A percentile compares a stretch with the other conserved stretches of the same genome.
These are phyloP conservation scores for Actenoides lindsayi DNA, from an alignment of 2,113 vertebrate genomes.

Conservation along the genomic window DNA sequence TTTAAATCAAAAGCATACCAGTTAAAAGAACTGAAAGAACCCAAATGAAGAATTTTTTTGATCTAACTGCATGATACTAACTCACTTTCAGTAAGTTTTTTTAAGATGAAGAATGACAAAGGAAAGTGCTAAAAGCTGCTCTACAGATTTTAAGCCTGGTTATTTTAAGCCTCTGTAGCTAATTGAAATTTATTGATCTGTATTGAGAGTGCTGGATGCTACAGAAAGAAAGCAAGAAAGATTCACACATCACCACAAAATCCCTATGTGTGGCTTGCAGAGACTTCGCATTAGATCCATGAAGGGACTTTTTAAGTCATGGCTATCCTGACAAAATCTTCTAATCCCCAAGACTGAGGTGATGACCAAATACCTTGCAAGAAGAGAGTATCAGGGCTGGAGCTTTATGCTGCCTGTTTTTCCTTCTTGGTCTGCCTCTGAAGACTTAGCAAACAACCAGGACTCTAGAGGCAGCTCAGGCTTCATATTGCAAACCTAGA, in stretches of 20 bases:
- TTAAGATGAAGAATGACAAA: background rate
- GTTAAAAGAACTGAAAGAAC: background rate
- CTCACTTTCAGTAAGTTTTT: background rate
- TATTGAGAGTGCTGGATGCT: background rate
- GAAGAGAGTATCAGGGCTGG: background rate
- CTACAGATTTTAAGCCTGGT: background rate
- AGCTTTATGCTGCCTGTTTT: background rate
- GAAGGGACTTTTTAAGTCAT: background rate
- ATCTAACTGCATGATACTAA: background rate
- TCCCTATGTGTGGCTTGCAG: background rate
- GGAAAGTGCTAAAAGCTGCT: background rate
- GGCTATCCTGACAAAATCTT: background rate
- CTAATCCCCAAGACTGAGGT: background rate
- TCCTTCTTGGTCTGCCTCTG: background rate
- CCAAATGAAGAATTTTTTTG: background rate
- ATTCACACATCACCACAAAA: background rate
- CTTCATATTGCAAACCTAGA: background rate
- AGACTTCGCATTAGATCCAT: background rate
- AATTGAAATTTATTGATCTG: slow-evolving; percentile 45
- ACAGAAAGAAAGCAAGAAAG: background rate
- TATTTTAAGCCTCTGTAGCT: slow-evolving; percentile 13
- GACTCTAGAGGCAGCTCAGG: background rate
- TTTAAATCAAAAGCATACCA: background rate
- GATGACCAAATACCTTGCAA: background rate
- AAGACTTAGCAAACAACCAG: background rate